Conservation (phyloP, 2,113 vertebrate genomes). For the Bungarus multicinctus region DNA sequence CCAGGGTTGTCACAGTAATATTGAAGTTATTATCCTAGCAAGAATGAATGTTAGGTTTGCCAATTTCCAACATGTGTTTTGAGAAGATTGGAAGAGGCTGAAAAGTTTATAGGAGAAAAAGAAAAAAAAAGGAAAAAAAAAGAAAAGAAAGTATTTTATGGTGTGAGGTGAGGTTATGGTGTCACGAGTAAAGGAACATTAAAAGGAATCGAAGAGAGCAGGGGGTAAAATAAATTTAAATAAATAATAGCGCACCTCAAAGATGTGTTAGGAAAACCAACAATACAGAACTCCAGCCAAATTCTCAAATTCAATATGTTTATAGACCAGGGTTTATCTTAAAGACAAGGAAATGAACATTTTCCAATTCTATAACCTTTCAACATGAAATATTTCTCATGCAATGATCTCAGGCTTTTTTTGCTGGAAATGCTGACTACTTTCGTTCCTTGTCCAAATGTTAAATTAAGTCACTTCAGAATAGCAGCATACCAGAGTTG, state of each 20-base stretch:
- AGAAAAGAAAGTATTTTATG: not conserved
- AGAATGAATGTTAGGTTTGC: not conserved
- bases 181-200: not conserved
- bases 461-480: not conserved
- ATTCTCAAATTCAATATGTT: not conserved
- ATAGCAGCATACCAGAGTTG: not conserved
- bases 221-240: not conserved
- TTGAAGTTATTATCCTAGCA: not conserved
- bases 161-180: too few species aligned
- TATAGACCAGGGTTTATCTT: not conserved
- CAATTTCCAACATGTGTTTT: slow-evolving; percentile 39
- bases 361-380: not conserved
- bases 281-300: not conserved
- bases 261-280: not conserved
- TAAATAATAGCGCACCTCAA: not conserved
- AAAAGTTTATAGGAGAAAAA: slow-evolving; percentile 34
- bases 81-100: slow-evolving; percentile 27
- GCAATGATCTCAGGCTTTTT: not conserved
- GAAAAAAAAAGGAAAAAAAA: not conserved
- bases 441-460: not conserved
- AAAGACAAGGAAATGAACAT: not conserved
- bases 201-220: not conserved
- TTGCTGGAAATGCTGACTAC: not conserved
- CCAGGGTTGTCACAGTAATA: not conserved
- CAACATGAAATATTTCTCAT: too few species aligned